These are phyloP conservation scores for Bathynomus jamesi DNA, from an alignment of 1,140 invertebrate species.

Conservation along the genomic window DNA sequence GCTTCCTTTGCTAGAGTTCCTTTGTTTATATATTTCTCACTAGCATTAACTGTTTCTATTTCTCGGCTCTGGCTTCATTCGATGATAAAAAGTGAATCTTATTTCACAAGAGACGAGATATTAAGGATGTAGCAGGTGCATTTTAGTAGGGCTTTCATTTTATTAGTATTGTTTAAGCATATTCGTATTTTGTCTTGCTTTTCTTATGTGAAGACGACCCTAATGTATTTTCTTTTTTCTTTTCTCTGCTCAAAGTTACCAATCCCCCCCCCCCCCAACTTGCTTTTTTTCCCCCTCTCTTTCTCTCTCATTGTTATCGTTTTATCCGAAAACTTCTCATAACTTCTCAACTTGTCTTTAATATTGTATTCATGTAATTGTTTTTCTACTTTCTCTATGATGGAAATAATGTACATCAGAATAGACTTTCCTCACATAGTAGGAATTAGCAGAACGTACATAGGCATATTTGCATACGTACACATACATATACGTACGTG, in stretches of 20 bases:
- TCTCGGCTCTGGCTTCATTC: background rate
- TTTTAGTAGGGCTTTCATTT: background rate
- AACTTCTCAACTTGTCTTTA: background rate
- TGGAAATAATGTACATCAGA: background rate
- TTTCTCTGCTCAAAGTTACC: too few species aligned
- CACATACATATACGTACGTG: background rate
- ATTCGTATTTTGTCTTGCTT: background rate
- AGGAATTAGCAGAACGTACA: background rate
- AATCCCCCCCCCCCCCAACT: too few species aligned
- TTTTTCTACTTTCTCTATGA: background rate
- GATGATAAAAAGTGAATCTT: conserved; percentile 1
- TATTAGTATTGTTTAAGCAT: conserved; percentile 1
- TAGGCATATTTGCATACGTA: background rate
- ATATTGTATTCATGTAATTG: background rate
- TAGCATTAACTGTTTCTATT: conserved; percentile 1
- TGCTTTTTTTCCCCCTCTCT: background rate
- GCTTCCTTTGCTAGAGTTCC: background rate
- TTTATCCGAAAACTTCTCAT: background rate
- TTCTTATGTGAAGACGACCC: background rate
- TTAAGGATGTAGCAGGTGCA: background rate
- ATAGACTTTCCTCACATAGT: too few species aligned
- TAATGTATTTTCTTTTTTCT: background rate
- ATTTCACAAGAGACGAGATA: background rate
- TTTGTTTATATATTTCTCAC: conserved; percentile 1
- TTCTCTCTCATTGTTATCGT: background rate